A percentile compares a stretch with the other conserved stretches of the same genome.
These are phyloP conservation scores for Lasioglossum vierecki DNA, from an alignment of 2,888 invertebrate species.

Conservation along the genomic window DNA sequence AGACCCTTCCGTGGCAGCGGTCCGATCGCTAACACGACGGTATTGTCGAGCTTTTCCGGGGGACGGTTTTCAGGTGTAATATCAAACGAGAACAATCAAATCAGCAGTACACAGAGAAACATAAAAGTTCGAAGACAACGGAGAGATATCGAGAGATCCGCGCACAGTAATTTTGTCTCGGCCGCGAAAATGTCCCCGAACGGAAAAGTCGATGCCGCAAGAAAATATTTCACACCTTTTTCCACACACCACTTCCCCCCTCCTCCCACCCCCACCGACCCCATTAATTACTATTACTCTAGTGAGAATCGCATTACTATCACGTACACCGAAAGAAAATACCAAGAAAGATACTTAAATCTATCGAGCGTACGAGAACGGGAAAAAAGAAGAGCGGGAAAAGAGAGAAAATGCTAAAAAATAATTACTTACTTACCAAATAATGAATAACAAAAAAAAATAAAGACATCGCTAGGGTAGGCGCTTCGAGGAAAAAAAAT, in stretches of 20 bases:
- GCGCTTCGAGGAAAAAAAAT: conserved; percentile 78
- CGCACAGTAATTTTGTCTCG: background rate
- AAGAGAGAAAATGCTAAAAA: conserved; percentile 56
- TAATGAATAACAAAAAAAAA: conserved; percentile 57
- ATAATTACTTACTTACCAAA: conserved; percentile 63
- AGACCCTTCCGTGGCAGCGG: conserved; percentile 43
- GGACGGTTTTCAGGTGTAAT: background rate
- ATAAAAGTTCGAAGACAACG: background rate
- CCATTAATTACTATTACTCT: conserved; percentile 49
- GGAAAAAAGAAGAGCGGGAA: conserved; percentile 31
- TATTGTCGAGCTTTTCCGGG: conserved; percentile 59
- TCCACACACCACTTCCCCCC: conserved; percentile 26
- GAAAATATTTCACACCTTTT: conserved; percentile 55
- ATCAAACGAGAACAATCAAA: background rate
- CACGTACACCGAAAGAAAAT: conserved; percentile 52
- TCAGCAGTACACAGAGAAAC: background rate
- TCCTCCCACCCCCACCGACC: background rate
- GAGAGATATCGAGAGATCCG: background rate
- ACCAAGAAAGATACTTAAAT: conserved; percentile 2
- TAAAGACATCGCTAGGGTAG: conserved; percentile 80
- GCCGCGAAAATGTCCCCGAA: conserved; percentile 29
- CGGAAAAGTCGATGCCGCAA: conserved; percentile 54
- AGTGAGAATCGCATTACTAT: conserved; percentile 56
- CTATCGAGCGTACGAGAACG: conserved; percentile 28
- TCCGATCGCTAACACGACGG: conserved; percentile 39